Conservation (phyloP, 2,888 invertebrate species). For the Linhomoeus sp. region DNA sequence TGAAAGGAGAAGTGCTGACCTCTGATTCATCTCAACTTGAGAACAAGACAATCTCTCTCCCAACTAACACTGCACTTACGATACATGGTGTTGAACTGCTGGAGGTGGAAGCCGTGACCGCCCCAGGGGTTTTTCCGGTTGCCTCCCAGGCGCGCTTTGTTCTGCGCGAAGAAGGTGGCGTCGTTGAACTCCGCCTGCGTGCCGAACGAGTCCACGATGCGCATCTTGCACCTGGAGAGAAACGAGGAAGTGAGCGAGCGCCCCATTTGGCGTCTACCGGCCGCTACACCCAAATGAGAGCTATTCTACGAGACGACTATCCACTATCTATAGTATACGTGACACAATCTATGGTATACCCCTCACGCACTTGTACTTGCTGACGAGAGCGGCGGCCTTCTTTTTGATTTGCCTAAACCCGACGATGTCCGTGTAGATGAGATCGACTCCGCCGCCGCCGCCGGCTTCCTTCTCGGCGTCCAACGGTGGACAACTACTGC, state of each 20-base stretch:
- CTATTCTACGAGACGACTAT: too few relatives aligned
- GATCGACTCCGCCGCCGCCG: conserved; percentile 15
- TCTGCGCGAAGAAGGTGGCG: conserved; percentile 25
- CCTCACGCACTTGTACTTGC: conserved; percentile 26
- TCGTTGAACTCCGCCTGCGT: conserved; percentile 34
- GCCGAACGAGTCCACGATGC: conserved; percentile 35
- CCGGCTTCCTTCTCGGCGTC: too few relatives aligned
- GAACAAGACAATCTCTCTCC: too few relatives aligned
- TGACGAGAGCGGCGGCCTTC: conserved; percentile 24
- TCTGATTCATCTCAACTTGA: too few relatives aligned
- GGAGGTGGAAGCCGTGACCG: conserved; percentile 30
- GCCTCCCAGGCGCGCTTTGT: conserved; percentile 14
- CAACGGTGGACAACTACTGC: too few relatives aligned
- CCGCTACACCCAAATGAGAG: background rate
- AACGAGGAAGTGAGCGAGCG: background rate
- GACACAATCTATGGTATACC: background rate
- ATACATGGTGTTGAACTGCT: conserved; percentile 31
- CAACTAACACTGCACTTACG: too few relatives aligned
- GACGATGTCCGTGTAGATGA: conserved; percentile 34
- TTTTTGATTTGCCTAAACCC: conserved; percentile 31
- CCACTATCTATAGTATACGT: background rate
- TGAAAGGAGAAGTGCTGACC: conserved; percentile 9
- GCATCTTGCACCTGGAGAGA: conserved; percentile 28
- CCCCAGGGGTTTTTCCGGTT: conserved; percentile 31
- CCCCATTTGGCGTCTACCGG: too few relatives aligned